These are phyloP conservation scores for Xestia ashworthii DNA, from an alignment of 2,888 invertebrate species.

Conservation along the genomic window DNA sequence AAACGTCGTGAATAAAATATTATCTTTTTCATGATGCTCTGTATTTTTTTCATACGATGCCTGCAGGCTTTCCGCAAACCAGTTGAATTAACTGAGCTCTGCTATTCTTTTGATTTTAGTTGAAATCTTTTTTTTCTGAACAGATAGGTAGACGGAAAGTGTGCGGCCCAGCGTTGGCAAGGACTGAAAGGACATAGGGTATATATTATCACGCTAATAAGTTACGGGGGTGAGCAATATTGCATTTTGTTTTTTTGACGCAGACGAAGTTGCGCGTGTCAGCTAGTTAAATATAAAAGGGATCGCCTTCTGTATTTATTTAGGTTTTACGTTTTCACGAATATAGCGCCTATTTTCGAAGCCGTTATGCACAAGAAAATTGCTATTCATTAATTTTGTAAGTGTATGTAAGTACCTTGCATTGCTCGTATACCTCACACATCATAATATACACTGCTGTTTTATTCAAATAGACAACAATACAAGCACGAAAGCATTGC, in stretches of 20 bases:
- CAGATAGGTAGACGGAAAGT: not conserved
- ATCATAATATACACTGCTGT: conserved; percentile 15
- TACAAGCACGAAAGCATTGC: conserved; percentile 19
- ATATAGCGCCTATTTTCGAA: not conserved
- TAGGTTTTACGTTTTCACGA: not conserved
- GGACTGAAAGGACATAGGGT: too few species aligned
- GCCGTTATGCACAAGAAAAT: too few species aligned
- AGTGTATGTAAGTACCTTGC: too few species aligned
- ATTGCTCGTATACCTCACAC: not conserved
- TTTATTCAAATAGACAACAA: conserved; percentile 56
- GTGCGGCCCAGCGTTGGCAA: not conserved
- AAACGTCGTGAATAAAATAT: conserved; percentile 54
- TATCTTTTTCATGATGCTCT: conserved; percentile 34
- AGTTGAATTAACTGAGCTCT: conserved; percentile 42
- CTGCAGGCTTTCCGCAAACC: conserved; percentile 28
- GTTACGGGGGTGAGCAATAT: too few species aligned
- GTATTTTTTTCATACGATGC: conserved; percentile 46
- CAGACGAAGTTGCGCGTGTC: too few species aligned
- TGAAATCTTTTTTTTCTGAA: conserved; percentile 16
- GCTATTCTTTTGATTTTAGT: conserved; percentile 20
- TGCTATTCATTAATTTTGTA: not conserved
- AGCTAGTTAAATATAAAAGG: too few species aligned
- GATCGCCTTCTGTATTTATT: too few species aligned
- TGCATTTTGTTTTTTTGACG: too few species aligned
- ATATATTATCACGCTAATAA: too few species aligned